phyloP scores from a whole-genome alignment of 2,113 vertebrate species.

The Apodemus sylvaticus region DNA sequence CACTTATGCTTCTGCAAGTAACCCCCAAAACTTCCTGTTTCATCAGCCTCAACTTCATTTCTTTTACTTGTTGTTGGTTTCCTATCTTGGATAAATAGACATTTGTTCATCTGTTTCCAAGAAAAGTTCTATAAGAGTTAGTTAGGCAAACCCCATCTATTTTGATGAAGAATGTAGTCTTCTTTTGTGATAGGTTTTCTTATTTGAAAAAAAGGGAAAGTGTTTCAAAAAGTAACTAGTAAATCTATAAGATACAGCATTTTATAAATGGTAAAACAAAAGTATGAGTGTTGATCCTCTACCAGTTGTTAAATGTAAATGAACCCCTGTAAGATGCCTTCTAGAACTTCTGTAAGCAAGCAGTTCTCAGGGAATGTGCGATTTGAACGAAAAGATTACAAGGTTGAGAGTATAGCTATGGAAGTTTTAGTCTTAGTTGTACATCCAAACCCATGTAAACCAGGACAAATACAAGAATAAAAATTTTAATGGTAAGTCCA shows the following conservation, averaged over 20 bases:
- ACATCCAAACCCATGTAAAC: neutral
- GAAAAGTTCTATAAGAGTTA: neutral
- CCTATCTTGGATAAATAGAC: neutral
- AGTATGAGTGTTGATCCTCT: neutral
- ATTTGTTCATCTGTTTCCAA: neutral
- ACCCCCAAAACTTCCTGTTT: neutral
- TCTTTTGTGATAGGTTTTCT: neutral
- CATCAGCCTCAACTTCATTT: neutral
- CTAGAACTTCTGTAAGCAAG: neutral
- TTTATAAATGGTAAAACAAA: slow-evolving; percentile 29
- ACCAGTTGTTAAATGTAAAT: neutral
- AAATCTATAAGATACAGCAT: neutral
- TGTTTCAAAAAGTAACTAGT: neutral
- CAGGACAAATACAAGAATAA: neutral
- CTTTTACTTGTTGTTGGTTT: neutral
- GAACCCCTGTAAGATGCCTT: neutral
- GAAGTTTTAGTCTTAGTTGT: slow-evolving; percentile 21
- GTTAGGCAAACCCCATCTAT: neutral
- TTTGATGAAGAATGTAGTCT: neutral
- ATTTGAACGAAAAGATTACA: neutral
- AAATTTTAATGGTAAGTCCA: neutral
- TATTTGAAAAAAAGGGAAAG: neutral
- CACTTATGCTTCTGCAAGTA: neutral
- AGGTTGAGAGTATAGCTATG: neutral
- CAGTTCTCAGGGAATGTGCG: neutral